Evolutionary conservation across 1,140 invertebrate species (phyloP), one percentile per base, ranked within the genome.

Genomic region (Halesus radiatus): DNA sequence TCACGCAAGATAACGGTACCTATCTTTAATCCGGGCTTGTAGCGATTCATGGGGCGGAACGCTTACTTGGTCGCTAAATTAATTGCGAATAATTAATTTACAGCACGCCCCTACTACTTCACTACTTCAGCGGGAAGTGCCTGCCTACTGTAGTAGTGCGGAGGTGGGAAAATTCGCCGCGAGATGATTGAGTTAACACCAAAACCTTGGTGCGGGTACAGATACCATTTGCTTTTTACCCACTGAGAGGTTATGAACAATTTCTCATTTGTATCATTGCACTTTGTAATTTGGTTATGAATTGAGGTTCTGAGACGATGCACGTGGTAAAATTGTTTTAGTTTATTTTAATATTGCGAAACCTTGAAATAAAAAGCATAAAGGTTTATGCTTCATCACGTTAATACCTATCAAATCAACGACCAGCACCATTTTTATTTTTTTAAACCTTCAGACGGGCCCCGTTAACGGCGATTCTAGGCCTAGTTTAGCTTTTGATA

Each of bases 81-180:
- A 81, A 81, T 81, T 53, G 76, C 54, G 68, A 75, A 78, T 77
- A 78, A 81, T 81, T 81, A 81, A 81, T 81, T 75, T 73, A 60
- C 23, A 77, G 76, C 53, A 68, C 64, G 68, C 66, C 73, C 62
- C 64, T 45, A 45, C 13, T 45, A 45, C 37, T 45, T 45, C 37
- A 26, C 77, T 16, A 16, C 15, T 60, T 52, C 29, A 70, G 54
- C 15, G 54, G 32, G 53, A 37, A n/a, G 56, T 73, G 75, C 70
- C 10, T 13, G 7, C 3, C 32, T 7, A 32, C 32, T 32, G 7
- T 7, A 6, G 7, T 45, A 45, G 8, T 45, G 37, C 37, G 37
- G 37, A 13, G 37, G 37, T 13, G 37, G 37, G 37, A 45, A 13
- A 45, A 72, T 52, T 64, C 72, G 32, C 26, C 53, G 52, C 70